Evolutionary conservation across 2,888 invertebrate genomes (phyloP), one percentile per base, ranked within the genome.

Genomic region (Pseudococcus jackbeardsleyi): DNA sequence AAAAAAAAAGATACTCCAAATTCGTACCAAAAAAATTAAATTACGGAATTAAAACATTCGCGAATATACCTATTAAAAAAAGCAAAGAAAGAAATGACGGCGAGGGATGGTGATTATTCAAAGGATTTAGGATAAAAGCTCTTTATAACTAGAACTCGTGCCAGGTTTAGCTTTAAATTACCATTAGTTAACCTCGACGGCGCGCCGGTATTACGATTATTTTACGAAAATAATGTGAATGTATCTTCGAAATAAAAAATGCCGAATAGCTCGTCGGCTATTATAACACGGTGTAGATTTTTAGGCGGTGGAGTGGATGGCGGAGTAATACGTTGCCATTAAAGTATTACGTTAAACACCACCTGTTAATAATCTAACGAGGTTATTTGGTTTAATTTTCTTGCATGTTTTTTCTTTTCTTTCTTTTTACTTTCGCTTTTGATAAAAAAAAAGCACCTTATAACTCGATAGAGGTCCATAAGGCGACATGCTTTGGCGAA

Each of bases 361-460:
- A 68, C 68, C 68, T 68, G 68, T 68, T 68, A 68, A 68, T 68
- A 68, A 68, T 68, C 68, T 26, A 22, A 68, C 68, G 68, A 68
- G 68, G 12, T 54, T 68, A 22, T 68, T 68, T 26, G 9, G 26
- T 33, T 33, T 33, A 33, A 33, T 33, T 33, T 33, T 33, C 26
- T 33, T 33, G 26, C 3, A 33, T 33, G 26, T 33, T 33, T 33
- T 68, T 68, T 68, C 22, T 68, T 22, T 54, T 11, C 17, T 54
- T 17, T 54, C 54, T 54, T 54, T 1, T 33, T 33, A 33, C 26
- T 33, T 33, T 33, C 3, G 26, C 3, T 33, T 33, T 33, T 2
- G 3, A 33, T 33, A 33, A 33, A 33, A 33, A 33, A 33, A 33
- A 33, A n/a, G n/a, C 3, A 33, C 3, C 26, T 2, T 33, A 33